A percentile compares a stretch with the other conserved stretches of the same genome.
Evolutionary conservation across 2,888 invertebrate species (phyloP).

Genomic region (Xestia sexstrigata): DNA sequence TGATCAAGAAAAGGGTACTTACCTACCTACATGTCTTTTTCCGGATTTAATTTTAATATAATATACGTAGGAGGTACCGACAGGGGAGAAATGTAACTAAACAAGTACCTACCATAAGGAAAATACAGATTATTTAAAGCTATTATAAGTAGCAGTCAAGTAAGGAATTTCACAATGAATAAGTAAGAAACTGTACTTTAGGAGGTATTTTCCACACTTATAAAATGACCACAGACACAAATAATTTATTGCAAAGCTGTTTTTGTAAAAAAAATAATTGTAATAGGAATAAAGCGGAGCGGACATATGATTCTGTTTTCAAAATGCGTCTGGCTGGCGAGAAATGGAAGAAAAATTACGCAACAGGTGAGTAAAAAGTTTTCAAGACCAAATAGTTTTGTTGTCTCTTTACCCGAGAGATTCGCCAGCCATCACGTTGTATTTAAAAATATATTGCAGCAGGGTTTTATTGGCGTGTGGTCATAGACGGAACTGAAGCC

Average conservation of each 20-base stretch:
- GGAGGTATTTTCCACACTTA: neutral
- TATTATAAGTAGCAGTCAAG: neutral
- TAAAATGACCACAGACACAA: constrained; percentile 8
- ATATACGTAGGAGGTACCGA: neutral
- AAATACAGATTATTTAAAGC: neutral
- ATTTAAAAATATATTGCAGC: neutral
- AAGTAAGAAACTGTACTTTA: neutral
- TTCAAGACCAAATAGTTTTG: neutral
- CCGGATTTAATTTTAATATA: neutral
- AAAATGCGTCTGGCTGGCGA: neutral
- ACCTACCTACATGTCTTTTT: too few relatives aligned
- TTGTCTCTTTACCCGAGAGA: neutral
- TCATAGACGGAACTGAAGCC: neutral
- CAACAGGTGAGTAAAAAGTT: constrained; percentile 17
- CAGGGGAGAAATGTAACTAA: neutral
- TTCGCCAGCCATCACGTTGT: neutral
- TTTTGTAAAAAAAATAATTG: neutral
- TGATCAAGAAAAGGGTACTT: neutral
- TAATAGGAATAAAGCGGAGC: neutral
- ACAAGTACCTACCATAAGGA: neutral
- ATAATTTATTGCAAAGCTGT: neutral
- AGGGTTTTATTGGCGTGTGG: too few relatives aligned
- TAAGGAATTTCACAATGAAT: neutral
- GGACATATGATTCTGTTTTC: neutral
- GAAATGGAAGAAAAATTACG: neutral